A percentile compares a stretch with the other conserved stretches of the same genome.
Evolutionary conservation across 2,797 vertebrate genomes (phyloP).

Genomic region (Sandelia bainsii): DNA sequence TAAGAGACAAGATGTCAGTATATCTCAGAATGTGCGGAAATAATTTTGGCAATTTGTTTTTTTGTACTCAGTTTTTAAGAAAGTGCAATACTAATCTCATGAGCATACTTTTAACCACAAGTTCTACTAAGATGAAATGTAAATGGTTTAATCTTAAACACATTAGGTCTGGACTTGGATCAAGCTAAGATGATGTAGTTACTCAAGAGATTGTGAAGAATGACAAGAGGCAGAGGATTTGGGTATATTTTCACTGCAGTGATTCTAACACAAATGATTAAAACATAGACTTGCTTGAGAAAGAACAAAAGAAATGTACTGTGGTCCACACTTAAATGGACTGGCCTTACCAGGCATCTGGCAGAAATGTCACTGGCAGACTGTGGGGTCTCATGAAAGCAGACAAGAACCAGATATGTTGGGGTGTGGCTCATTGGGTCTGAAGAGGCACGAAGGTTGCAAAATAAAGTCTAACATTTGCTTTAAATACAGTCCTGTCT

Average conservation of each 20-base stretch:
- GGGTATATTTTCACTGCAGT: slow-evolving; percentile 5
- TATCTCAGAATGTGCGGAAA: slow-evolving; percentile 8
- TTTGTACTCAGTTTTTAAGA: background rate
- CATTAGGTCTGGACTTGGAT: slow-evolving; percentile 17
- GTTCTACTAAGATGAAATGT: slow-evolving; percentile 14
- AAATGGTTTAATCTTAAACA: slow-evolving; percentile 12
- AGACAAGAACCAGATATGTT: slow-evolving; percentile 66
- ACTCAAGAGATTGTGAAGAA: slow-evolving; percentile 4
- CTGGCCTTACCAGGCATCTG: slow-evolving; percentile 24
- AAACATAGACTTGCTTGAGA: slow-evolving; percentile 16
- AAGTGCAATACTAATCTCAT: slow-evolving; percentile 20
- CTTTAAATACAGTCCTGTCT: slow-evolving; percentile 42
- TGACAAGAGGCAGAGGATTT: background rate
- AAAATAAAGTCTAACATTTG: slow-evolving; percentile 21
- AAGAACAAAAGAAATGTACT: slow-evolving; percentile 47
- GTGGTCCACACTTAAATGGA: slow-evolving; percentile 27
- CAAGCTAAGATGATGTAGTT: slow-evolving; percentile 5
- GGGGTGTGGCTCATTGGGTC: slow-evolving; percentile 46
- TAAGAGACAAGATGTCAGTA: background rate
- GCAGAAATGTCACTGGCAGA: slow-evolving; percentile 29
- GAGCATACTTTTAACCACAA: slow-evolving; percentile 17
- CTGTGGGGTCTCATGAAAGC: slow-evolving; percentile 46
- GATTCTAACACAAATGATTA: slow-evolving; percentile 37
- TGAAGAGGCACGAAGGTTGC: slow-evolving; percentile 33
- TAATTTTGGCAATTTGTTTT: background rate